Conservation (phyloP, 2,888 invertebrate species). For the Hermaeophaga mercurialis region DNA sequence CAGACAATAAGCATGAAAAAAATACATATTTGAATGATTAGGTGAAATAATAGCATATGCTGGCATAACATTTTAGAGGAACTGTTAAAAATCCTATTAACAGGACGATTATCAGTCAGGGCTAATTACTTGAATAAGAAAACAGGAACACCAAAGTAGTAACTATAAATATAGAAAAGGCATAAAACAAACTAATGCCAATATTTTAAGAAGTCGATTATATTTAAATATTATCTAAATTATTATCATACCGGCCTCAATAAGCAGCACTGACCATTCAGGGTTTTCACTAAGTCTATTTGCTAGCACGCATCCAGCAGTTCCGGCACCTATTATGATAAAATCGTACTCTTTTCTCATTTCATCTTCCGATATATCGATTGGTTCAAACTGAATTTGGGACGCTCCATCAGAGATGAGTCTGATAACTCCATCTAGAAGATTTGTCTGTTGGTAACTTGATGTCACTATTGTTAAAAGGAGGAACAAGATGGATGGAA, state of each 20-base stretch:
- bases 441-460: constrained; percentile 22
- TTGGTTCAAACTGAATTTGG: constrained; percentile 62
- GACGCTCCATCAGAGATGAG: constrained; percentile 62
- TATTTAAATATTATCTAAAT: too few species aligned
- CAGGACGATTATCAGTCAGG: too few species aligned
- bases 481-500: constrained; percentile 17
- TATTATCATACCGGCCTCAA: constrained; percentile 73
- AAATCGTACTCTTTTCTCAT: constrained; percentile 72
- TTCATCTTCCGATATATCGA: constrained; percentile 59
- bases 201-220: too few species aligned
- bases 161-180: too few species aligned
- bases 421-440: constrained; percentile 60
- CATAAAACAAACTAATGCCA: too few species aligned
- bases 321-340: constrained; percentile 79
- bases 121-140: too few species aligned
- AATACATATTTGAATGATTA: too few species aligned
- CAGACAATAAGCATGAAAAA: too few species aligned
- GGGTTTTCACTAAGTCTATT: constrained; percentile 74
- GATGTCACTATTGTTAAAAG: constrained; percentile 18
- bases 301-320: constrained; percentile 78
- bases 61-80: too few species aligned
- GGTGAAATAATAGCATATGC: too few species aligned
- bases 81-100: too few species aligned
- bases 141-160: too few species aligned
- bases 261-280: constrained; percentile 69